Evolutionary conservation across 2,113 vertebrate genomes (phyloP).

Genomic region (Eptesicus fuscus): DNA sequence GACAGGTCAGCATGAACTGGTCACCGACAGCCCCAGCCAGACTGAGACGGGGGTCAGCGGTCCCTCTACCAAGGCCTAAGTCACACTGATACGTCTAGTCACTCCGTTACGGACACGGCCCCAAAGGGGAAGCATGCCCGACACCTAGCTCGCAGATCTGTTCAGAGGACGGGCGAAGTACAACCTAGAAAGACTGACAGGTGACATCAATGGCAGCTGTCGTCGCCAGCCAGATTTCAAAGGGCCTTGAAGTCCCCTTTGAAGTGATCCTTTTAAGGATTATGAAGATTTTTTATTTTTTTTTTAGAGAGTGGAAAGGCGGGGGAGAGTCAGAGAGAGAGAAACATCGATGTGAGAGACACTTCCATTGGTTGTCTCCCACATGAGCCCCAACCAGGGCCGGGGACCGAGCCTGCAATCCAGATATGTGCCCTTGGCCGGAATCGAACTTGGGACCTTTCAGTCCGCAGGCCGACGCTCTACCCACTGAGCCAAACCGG

Average conservation of each 20-base stretch:
- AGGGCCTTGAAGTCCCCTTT: neutral
- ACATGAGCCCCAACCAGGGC: too few relatives aligned
- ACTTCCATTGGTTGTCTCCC: too few relatives aligned
- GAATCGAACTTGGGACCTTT: too few relatives aligned
- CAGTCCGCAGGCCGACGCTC: too few relatives aligned
- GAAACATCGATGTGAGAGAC: too few relatives aligned
- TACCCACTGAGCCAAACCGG: too few relatives aligned
- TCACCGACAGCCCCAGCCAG: neutral
- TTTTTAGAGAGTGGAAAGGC: too few relatives aligned
- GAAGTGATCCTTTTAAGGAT: neutral
- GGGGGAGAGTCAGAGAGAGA: too few relatives aligned
- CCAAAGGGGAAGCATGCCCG: neutral
- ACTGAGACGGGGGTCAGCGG: neutral
- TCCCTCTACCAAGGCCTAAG: neutral
- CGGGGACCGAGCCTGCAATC: too few relatives aligned
- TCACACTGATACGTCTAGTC: neutral
- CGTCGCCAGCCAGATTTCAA: neutral
- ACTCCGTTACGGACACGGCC: neutral
- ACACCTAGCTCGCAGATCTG: neutral
- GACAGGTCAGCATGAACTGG: neutral
- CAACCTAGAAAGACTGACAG: neutral
- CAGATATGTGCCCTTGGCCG: too few relatives aligned
- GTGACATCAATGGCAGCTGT: neutral
- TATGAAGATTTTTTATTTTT: neutral
- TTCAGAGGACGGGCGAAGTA: neutral